A percentile compares a stretch with the other conserved stretches of the same genome.
Conservation (phyloP, 2,888 invertebrate genomes). For the Disparrhopalites patrizii region DNA sequence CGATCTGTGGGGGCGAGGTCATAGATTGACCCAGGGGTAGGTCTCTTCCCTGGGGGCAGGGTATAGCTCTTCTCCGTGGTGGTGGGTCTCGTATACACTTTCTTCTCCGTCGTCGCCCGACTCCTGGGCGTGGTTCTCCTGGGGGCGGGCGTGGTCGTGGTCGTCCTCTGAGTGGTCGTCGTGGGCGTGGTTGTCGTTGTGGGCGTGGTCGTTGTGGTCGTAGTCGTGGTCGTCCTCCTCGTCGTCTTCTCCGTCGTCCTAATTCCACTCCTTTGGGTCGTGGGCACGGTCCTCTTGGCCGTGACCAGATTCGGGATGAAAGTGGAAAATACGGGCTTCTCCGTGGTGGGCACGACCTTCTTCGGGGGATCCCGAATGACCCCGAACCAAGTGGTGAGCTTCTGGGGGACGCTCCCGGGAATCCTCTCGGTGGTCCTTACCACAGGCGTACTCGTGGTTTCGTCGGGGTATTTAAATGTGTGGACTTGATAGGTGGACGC, state of each 20-base stretch:
- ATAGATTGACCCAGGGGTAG: conserved; percentile 50
- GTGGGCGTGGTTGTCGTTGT: not conserved
- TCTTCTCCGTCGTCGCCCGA: conserved; percentile 38
- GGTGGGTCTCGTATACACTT: conserved; percentile 38
- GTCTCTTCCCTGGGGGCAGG: conserved; percentile 40
- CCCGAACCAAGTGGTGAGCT: conserved; percentile 41
- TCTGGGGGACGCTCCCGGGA: conserved; percentile 19
- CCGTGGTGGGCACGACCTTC: conserved; percentile 25
- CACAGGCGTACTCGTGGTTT: conserved; percentile 15
- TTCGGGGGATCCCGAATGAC: conserved; percentile 29
- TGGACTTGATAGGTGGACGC: conserved; percentile 45
- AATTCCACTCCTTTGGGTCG: conserved; percentile 10
- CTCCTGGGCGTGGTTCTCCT: conserved; percentile 45
- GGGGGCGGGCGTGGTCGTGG: conserved; percentile 31
- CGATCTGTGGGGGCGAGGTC: conserved; percentile 55
- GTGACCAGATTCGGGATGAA: conserved; percentile 9
- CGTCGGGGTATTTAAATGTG: conserved; percentile 45
- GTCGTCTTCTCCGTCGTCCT: conserved; percentile 28
- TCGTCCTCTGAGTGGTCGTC: conserved; percentile 32
- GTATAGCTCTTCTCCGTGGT: conserved; percentile 48
- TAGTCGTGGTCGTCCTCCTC: conserved; percentile 29
- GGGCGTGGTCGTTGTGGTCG: conserved; percentile 26
- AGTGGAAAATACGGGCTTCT: conserved; percentile 14
- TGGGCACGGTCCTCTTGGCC: conserved; percentile 22
- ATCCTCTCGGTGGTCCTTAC: not conserved